Evolutionary conservation across 2,113 vertebrate species (phyloP).

Genomic region (Steatornis caripensis): DNA sequence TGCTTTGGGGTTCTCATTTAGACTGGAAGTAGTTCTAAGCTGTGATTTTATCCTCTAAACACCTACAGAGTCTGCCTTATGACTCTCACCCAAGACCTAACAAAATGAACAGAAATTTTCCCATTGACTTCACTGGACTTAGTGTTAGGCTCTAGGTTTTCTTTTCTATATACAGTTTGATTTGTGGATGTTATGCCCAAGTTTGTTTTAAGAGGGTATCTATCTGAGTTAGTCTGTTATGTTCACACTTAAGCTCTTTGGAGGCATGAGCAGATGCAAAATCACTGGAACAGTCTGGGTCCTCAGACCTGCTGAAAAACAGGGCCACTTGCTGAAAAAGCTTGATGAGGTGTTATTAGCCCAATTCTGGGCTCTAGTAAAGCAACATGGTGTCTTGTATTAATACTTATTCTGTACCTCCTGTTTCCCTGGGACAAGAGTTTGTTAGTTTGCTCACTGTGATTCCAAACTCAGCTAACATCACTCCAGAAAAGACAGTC

Average conservation of each 20-base stretch:
- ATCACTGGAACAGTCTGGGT: background rate
- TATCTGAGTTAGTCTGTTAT: background rate
- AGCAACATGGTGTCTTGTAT: background rate
- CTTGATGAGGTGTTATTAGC: background rate
- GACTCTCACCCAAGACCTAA: background rate
- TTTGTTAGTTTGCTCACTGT: background rate
- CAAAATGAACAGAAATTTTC: background rate
- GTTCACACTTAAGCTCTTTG: background rate
- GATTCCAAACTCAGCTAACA: background rate
- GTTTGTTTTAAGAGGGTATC: background rate
- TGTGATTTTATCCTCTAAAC: background rate
- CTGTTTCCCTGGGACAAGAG: background rate
- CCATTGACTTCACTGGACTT: background rate
- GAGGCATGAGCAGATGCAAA: background rate
- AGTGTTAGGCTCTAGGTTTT: background rate
- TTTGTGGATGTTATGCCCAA: background rate
- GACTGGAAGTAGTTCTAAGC: background rate
- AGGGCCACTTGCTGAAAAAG: background rate
- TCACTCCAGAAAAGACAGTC: background rate
- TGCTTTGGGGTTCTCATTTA: background rate
- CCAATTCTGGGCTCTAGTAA: background rate
- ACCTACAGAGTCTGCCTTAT: background rate
- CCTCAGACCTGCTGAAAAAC: background rate
- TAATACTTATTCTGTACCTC: background rate
- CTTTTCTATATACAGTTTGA: background rate